These are phyloP conservation scores for Vanacampus margaritifer DNA, from an alignment of 2,113 vertebrate species.

Conservation along the genomic window DNA sequence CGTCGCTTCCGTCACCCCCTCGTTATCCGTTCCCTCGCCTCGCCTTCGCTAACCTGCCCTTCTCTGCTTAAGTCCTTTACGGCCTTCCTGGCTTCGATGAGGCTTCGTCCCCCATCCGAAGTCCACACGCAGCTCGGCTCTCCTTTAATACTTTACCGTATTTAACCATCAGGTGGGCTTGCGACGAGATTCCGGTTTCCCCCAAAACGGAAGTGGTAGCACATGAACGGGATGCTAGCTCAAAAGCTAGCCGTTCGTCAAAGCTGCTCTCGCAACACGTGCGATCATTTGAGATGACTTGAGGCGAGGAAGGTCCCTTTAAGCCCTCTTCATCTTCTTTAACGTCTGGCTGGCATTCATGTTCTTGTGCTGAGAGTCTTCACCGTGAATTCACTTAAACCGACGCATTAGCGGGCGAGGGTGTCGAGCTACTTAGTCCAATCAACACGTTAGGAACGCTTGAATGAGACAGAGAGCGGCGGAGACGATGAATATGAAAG, in stretches of 20 bases:
- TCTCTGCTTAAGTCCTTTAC: slow-evolving; percentile 12
- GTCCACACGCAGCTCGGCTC: slow-evolving; percentile 16
- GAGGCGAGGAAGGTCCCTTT: slow-evolving; percentile 1
- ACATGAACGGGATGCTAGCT: not conserved
- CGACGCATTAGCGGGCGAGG: not conserved
- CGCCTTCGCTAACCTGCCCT: slow-evolving; percentile 7
- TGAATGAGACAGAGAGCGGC: not conserved
- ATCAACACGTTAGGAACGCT: not conserved
- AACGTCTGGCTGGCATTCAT: slow-evolving; percentile 9
- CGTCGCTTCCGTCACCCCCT: slow-evolving; percentile 19
- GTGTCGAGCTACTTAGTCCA: not conserved
- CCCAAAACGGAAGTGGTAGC: not conserved
- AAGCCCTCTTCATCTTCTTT: slow-evolving; percentile 5
- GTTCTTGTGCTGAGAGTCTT: not conserved
- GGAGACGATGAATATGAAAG: not conserved
- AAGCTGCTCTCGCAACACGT: not conserved
- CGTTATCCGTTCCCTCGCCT: slow-evolving; percentile 8
- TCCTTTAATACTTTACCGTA: slow-evolving; percentile 58
- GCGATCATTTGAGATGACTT: not conserved
- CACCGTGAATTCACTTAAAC: slow-evolving; percentile 7
- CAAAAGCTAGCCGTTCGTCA: too few relatives aligned
- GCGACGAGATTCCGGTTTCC: too few relatives aligned
- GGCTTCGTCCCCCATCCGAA: slow-evolving; percentile 21
- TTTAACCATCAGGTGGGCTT: slow-evolving; percentile 23
- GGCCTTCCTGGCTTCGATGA: slow-evolving; percentile 32